Conservation (phyloP, 2,888 invertebrate genomes). For the Hydroisotoma schaefferi region DNA sequence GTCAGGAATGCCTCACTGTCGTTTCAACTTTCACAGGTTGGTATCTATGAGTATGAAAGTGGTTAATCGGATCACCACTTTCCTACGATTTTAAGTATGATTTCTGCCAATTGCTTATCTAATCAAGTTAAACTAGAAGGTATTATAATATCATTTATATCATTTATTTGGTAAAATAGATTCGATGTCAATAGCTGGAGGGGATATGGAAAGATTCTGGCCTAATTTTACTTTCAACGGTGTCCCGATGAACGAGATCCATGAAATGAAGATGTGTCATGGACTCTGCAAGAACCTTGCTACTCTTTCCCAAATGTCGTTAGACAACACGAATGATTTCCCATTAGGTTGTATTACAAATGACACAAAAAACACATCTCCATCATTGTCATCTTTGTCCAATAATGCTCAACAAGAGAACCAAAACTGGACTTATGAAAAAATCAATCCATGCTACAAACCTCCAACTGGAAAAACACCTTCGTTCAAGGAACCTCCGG, state of each 20-base stretch:
- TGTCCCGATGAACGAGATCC: constrained; percentile 25
- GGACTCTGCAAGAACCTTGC: constrained; percentile 41
- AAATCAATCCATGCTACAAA: constrained; percentile 27
- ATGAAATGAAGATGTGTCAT: constrained; percentile 36
- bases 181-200: constrained; percentile 42
- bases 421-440: no score
- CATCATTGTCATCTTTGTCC: neutral
- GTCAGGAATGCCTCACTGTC: constrained; percentile 85
- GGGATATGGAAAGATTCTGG: constrained; percentile 48
- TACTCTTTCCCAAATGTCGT: constrained; percentile 42
- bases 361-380: neutral
- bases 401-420: no score
- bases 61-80: no score
- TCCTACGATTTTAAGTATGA: neutral
- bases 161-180: constrained; percentile 30
- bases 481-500: constrained; percentile 35
- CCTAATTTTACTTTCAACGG: constrained; percentile 43
- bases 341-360: neutral
- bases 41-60: neutral
- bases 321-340: constrained; percentile 12
- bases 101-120: neutral
- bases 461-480: constrained; percentile 24
- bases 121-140: no score
- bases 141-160: no score
- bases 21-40: constrained; percentile 81